A percentile compares a stretch with the other conserved stretches of the same genome.
Evolutionary conservation across 1,140 invertebrate species (phyloP).

Genomic region (Dermatophagoides farinae): DNA sequence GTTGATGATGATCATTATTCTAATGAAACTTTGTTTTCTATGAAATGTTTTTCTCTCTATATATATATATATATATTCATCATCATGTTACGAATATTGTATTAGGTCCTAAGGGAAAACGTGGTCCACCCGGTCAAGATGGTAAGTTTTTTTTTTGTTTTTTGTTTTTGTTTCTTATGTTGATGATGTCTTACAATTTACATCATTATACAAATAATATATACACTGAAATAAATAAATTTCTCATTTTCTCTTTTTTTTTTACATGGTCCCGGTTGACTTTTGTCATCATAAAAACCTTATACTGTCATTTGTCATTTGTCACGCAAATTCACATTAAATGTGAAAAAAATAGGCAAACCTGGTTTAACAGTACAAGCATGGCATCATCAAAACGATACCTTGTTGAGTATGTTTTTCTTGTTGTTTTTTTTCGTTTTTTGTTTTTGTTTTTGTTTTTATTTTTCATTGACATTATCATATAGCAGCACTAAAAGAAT

Average conservation of each 20-base stretch:
- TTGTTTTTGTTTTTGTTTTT: too few species aligned
- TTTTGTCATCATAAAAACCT: neutral
- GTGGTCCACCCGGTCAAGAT: constrained; percentile 1
- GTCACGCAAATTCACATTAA: too few species aligned
- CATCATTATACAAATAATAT: too few species aligned
- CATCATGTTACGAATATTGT: neutral
- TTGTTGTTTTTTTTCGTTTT: too few species aligned
- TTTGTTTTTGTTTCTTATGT: too few species aligned
- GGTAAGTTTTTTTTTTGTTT: constrained; percentile 7
- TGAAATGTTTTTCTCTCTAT: neutral
- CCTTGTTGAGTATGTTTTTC: neutral
- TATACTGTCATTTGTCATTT: too few species aligned
- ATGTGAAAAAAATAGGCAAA: too few species aligned
- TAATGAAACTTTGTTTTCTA: neutral
- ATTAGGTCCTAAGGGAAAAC: neutral
- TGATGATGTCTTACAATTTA: too few species aligned
- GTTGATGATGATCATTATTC: too few species aligned
- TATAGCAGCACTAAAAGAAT: too few species aligned
- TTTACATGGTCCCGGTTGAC: neutral
- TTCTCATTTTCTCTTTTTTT: neutral
- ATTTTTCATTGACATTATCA: too few species aligned
- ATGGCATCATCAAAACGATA: constrained; percentile 2
- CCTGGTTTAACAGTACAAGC: neutral
- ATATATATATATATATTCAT: neutral
- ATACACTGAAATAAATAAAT: too few species aligned